Evolutionary conservation across 1,140 invertebrate genomes (phyloP), one percentile per base, ranked within the genome.

Genomic region (Ostrea denselamellosa): DNA sequence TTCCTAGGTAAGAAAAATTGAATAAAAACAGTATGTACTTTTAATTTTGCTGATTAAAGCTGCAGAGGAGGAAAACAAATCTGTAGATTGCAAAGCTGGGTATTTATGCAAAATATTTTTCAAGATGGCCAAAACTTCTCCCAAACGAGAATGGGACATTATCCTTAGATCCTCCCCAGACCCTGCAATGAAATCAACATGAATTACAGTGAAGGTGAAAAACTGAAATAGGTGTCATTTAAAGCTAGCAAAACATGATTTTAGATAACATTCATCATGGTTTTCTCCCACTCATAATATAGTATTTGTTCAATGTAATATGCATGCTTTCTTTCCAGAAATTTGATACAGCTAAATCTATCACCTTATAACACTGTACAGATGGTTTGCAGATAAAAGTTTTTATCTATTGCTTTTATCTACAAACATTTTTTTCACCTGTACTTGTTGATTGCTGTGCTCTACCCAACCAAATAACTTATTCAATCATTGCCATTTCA

Each of bases 1-100:
- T 71, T 71, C 28, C 25, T 10, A 28, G 22, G 22, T 71, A 28
- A 28, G 28, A 28, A 28, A 28, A 71, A 28, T 14, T 71, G 19
- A 58, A 58, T 8, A 77, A 12, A 77, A 77, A 77, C 51, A 44
- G 8, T 83, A 94, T 92, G 91, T 91, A 96, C 95, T 94, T 95
- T 96, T 96, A 10, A 96, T 95, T 91, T 95, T 94, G 54, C 94
- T 93, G 56, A 96, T 96, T 22, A 96, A 94, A 25, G 90, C 93
- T 12, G 95, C 95, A 8, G 96, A 95, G 28, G 95, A 93, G 84
- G 94, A 93, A 54, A 96, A 94, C 5, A 96, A 91, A 83, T 96
- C 95, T 52, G 94, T 95, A n/a, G 95, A 95, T 86, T 96, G 95
- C 28, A 96, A 93, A 14, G 95, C 93, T 22, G 94, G 93, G 89